These are phyloP conservation scores for Ursus arctos DNA, from an alignment of 2,113 vertebrate genomes.

Conservation along the genomic window DNA sequence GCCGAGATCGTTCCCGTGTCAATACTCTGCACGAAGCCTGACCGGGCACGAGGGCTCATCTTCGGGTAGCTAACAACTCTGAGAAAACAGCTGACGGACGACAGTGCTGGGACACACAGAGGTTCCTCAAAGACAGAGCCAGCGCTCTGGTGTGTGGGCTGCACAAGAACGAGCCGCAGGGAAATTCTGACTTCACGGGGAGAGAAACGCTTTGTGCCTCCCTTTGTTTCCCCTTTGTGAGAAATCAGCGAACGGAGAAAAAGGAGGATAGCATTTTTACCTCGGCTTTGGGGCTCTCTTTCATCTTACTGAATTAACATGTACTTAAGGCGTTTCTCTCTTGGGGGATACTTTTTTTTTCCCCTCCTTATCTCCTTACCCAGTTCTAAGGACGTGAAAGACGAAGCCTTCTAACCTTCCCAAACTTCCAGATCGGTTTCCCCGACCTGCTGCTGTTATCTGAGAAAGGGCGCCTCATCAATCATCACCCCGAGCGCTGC, in stretches of 20 bases:
- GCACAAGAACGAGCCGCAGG: background rate
- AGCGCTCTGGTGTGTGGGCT: background rate
- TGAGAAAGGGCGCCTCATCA: background rate
- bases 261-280: background rate
- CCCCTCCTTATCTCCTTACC: constrained; percentile 7
- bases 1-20: background rate
- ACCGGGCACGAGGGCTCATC: background rate
- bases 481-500: background rate
- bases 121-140: background rate
- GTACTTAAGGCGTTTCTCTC: background rate
- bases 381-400: background rate
- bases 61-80: background rate
- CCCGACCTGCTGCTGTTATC: background rate
- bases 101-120: background rate
- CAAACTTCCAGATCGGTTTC: constrained; percentile 57
- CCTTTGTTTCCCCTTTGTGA: background rate
- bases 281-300: background rate
- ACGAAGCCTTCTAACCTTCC: background rate
- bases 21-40: constrained; percentile 12
- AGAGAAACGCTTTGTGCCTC: background rate
- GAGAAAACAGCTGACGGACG: background rate
- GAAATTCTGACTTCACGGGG: background rate
- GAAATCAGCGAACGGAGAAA: background rate
- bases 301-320: background rate
- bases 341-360: background rate